Conservation (phyloP, 2,888 invertebrate species). For the Smittia sp. region DNA sequence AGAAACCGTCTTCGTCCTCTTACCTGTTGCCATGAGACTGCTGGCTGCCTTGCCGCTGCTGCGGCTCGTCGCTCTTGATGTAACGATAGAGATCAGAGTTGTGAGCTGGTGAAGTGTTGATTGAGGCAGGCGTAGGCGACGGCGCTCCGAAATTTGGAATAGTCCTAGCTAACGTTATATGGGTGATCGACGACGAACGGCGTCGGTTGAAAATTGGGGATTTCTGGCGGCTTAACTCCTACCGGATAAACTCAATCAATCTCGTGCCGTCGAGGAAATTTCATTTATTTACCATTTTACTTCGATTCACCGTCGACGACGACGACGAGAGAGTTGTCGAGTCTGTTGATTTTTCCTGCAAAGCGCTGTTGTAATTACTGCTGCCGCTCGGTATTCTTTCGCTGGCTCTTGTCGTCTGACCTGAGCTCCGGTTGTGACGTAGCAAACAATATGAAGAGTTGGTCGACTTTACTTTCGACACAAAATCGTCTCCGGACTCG, state of each 20-base stretch:
- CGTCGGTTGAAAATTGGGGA: constrained; percentile 50
- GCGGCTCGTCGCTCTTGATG: constrained; percentile 28
- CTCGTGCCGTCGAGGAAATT: neutral
- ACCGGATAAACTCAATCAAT: neutral
- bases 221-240: constrained; percentile 44
- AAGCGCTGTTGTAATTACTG: neutral
- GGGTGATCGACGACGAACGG: constrained; percentile 52
- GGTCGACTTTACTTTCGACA: constrained; percentile 2
- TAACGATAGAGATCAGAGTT: constrained; percentile 32
- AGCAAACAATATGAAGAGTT: constrained; percentile 30
- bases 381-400: constrained; percentile 22
- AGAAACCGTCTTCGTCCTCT: no score
- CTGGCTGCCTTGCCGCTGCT: neutral
- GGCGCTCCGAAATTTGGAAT: constrained; percentile 23
- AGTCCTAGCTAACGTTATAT: constrained; percentile 49
- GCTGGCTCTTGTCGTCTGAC: neutral
- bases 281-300: neutral
- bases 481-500: neutral
- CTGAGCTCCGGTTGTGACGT: constrained; percentile 23
- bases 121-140: neutral
- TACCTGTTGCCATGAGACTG: constrained; percentile 8
- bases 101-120: neutral
- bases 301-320: neutral
- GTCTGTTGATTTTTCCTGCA: constrained; percentile 31
- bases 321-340: constrained; percentile 23